Conservation (phyloP, 2,888 invertebrate species). For the Notocelia uddmanniana region DNA sequence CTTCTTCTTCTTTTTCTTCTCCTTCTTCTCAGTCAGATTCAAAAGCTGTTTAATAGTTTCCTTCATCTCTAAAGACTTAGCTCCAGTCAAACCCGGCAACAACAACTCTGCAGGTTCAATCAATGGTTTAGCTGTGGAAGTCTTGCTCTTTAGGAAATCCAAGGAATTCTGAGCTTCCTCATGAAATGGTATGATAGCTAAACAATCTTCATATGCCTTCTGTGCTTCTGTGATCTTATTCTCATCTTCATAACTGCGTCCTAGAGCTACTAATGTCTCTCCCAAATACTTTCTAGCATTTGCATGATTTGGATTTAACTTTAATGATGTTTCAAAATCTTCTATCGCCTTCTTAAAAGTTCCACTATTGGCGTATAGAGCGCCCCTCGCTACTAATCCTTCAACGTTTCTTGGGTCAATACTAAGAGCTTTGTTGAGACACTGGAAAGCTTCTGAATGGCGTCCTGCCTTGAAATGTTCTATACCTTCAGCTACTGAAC, state of each 20-base stretch:
- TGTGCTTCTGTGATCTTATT: constrained; percentile 94
- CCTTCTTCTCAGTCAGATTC: constrained; percentile 87
- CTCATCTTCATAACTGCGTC: constrained; percentile 95
- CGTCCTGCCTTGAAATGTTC: constrained; percentile 97
- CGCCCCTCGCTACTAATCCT: constrained; percentile 96
- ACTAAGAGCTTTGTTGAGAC: constrained; percentile 95
- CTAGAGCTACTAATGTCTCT: constrained; percentile 95
- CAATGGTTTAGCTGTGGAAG: constrained; percentile 83
- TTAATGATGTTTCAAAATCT: constrained; percentile 96
- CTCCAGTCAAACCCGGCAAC: constrained; percentile 85
- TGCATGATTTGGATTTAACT: constrained; percentile 94
- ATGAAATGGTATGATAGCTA: constrained; percentile 93
- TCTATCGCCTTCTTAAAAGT: constrained; percentile 97
- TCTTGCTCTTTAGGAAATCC: constrained; percentile 91
- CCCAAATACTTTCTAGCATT: constrained; percentile 98
- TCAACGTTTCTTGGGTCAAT: constrained; percentile 97
- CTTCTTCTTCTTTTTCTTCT: constrained; percentile 88
- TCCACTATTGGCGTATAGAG: constrained; percentile 96
- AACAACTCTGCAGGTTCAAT: constrained; percentile 88
- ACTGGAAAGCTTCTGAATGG: constrained; percentile 97
- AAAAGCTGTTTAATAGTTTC: constrained; percentile 88
- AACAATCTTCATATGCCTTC: constrained; percentile 93
- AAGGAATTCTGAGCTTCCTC: constrained; percentile 94
- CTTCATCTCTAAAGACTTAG: constrained; percentile 87
- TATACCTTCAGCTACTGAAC: constrained; percentile 97